Percentiles rank a stretch among this genome's conserved stretches.
phyloP scores from a whole-genome alignment of 2,113 vertebrate genomes.

The Melanerpes aurifrons region DNA sequence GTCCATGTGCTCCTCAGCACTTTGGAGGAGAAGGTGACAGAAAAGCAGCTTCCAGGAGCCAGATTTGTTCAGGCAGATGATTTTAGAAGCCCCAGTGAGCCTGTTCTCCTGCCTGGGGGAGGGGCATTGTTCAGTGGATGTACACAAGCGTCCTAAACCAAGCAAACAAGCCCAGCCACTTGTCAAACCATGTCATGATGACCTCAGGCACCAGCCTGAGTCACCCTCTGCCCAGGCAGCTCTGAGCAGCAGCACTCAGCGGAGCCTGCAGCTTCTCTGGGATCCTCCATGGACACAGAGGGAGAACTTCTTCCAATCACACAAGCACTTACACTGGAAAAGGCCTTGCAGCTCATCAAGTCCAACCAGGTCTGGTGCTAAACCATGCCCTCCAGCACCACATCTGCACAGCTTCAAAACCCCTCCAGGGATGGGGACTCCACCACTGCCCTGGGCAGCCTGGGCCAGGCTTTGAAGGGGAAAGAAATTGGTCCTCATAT shows the following conservation, averaged over 20 bases:
- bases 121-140: not conserved
- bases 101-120: not conserved
- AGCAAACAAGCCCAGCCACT: not conserved
- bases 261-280: fast-evolving
- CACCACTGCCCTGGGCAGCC: no score
- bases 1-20: fast-evolving
- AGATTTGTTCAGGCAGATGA: no score
- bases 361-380: no score
- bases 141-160: not conserved
- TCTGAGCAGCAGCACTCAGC: not conserved
- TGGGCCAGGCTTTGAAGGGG: no score
- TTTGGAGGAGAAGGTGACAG: not conserved
- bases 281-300: not conserved
- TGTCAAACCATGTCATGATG: not conserved
- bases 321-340: no score
- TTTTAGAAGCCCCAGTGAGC: not conserved
- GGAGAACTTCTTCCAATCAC: not conserved
- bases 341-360: no score
- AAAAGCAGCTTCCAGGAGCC: not conserved
- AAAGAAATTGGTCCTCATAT: no score
- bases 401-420: no score
- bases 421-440: no score
- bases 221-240: not conserved
- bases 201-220: not conserved
- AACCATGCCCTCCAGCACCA: no score